phyloP scores from a whole-genome alignment of 2,888 invertebrate genomes.

The Cremastobaeus sp. region DNA sequence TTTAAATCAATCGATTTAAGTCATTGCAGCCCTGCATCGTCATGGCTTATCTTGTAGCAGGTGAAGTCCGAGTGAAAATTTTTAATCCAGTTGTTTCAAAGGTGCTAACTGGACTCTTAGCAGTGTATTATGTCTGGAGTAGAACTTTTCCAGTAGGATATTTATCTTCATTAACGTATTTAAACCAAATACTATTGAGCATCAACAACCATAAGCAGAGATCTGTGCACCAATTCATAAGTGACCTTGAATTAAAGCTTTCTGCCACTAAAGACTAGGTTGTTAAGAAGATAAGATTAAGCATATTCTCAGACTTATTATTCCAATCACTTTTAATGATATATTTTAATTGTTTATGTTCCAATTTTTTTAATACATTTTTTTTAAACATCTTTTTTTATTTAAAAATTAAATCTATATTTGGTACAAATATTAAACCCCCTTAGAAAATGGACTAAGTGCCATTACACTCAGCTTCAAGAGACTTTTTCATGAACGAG shows the following conservation, averaged over 20 bases:
- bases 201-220: conserved; percentile 17
- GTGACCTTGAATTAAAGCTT: not conserved
- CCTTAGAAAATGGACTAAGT: too few species aligned
- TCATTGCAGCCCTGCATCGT: conserved; percentile 1
- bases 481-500: too few species aligned
- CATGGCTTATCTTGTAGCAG: conserved; percentile 15
- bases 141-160: conserved; percentile 17
- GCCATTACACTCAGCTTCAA: too few species aligned
- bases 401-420: too few species aligned
- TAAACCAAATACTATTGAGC: conserved; percentile 9
- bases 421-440: too few species aligned
- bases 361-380: too few species aligned
- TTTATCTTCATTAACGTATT: conserved; percentile 13
- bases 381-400: too few species aligned
- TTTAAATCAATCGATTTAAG: too few species aligned
- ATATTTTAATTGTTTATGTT: too few species aligned
- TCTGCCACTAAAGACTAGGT: too few species aligned
- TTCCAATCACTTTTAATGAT: too few species aligned
- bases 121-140: conserved; percentile 27
- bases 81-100: conserved; percentile 9
- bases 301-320: not conserved
- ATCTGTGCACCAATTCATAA: conserved; percentile 17
- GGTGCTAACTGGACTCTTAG: conserved; percentile 9
- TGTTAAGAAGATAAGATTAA: not conserved
- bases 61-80: conserved; percentile 5